A percentile compares a stretch with the other conserved stretches of the same genome.
Evolutionary conservation across 2,888 invertebrate genomes (phyloP).

Genomic region (Balanococcus diminutus): DNA sequence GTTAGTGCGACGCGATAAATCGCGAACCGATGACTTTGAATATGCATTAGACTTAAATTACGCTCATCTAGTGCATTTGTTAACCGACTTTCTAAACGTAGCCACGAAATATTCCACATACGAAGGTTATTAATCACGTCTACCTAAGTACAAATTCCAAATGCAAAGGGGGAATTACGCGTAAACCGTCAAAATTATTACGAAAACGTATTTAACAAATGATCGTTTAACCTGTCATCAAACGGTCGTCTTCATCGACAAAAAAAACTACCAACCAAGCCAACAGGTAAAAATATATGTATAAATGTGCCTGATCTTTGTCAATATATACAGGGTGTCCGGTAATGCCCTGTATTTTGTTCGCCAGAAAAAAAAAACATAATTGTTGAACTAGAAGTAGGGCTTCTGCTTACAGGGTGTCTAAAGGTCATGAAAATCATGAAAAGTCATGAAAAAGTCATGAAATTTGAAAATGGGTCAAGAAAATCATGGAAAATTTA

Average conservation of each 20-base stretch:
- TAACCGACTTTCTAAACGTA: slow-evolving; percentile 11
- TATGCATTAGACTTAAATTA: neutral
- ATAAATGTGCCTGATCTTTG: no score
- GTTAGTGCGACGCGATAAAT: slow-evolving; percentile 13
- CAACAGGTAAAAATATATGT: no score
- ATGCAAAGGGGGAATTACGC: neutral
- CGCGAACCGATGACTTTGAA: slow-evolving; percentile 21
- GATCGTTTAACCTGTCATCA: slow-evolving; percentile 36
- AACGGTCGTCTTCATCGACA: neutral
- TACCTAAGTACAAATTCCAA: neutral
- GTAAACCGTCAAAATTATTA: neutral
- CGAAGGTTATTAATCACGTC: slow-evolving; percentile 11
- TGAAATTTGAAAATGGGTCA: no score
- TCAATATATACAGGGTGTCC: no score
- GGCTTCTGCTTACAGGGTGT: no score
- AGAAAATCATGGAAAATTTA: no score
- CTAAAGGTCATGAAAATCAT: no score
- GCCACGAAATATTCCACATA: neutral
- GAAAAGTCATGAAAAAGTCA: no score
- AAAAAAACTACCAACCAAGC: neutral
- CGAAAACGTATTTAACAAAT: neutral
- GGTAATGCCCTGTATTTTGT: no score
- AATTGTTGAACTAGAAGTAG: no score
- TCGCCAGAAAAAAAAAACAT: no score
- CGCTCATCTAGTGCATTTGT: neutral